Base-by-base conservation (phyloP, 1,140 invertebrate species). In the Bombus confusus region DNA sequence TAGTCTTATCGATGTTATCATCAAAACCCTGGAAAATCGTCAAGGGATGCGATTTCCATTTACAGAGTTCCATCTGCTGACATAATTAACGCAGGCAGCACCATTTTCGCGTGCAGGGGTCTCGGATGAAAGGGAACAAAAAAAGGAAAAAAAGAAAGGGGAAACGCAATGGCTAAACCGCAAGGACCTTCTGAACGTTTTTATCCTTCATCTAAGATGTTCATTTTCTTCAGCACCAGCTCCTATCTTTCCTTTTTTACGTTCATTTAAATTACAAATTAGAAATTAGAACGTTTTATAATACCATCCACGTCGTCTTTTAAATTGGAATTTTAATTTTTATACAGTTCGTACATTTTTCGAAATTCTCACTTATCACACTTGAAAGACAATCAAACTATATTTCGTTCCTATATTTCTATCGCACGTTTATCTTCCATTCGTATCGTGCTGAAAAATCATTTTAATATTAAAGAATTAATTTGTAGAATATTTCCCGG, bases 41-140 rank as follows among this genome's bases (percentile, higher is more conserved):
- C 73, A 25, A 34, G 41, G 43, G 73, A 52, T 34, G n/a, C 73
- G 31, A 75, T 75, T 75, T 52, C 37, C 73, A 52, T 75, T 75
- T 75, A 75, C 41, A n/a, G 22, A 75, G 73, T 75, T 52, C 73
- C 73, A 41, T 75, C 73, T 75, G 73, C 73, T 75, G 43, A 25
- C 43, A 75, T 75, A 75, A 75, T 75, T 75, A 75, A 47, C 73
- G 28, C 22, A 52, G 52, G 22, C 73, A 10, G 8, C 43, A 10
- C 10, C 73, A 31, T 73, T 73, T 73, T 43, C 34, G 28, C 18
- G 41, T 12, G 41, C 34, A 12, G 0, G 41, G n/a, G 72, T 34
- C 47, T 52, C 12, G n/a, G 13, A 52, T 34, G 31, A 75, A 75
- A 31, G 1, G 72, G 15, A 15, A 71, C 13, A 18, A 25, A 71